Percentiles rank a stretch among this genome's conserved stretches.
phyloP scores from a whole-genome alignment of 2,888 invertebrate genomes.

The Gari tellinella region DNA sequence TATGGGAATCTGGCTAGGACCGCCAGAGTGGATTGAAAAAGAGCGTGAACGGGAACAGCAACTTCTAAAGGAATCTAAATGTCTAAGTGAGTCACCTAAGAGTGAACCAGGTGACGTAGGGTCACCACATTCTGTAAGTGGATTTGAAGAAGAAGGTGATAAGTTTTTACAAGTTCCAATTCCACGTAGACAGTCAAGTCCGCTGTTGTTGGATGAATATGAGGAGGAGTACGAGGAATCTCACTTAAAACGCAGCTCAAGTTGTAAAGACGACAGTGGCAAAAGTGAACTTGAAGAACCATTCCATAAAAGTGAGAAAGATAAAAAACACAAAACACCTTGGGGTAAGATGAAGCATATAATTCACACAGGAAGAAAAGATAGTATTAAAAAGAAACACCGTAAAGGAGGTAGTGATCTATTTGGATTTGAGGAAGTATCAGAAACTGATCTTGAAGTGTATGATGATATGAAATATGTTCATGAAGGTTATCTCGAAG shows the following conservation, averaged over 20 bases:
- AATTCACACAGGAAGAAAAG: constrained; percentile 89
- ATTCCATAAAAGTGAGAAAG: constrained; percentile 71
- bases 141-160: constrained; percentile 59
- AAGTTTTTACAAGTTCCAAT: constrained; percentile 65
- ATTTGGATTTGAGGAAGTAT: constrained; percentile 72
- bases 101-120: constrained; percentile 52
- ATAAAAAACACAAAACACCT: constrained; percentile 87
- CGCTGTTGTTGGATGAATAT: constrained; percentile 66
- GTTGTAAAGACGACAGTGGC: constrained; percentile 69
- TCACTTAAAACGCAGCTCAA: constrained; percentile 72
- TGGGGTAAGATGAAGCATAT: constrained; percentile 93
- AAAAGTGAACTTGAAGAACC: constrained; percentile 44
- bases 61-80: constrained; percentile 35
- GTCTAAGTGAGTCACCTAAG: constrained; percentile 55
- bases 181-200: constrained; percentile 78
- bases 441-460: constrained; percentile 74
- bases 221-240: constrained; percentile 56
- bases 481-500: constrained; percentile 71
- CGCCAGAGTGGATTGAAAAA: constrained; percentile 78
- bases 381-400: constrained; percentile 89
- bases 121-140: constrained; percentile 50
- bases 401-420: constrained; percentile 66
- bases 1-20: constrained; percentile 77
- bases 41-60: constrained; percentile 70
- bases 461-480: constrained; percentile 67